These are phyloP conservation scores for Tricholaema leucomelas DNA, from an alignment of 2,113 vertebrate species.

Conservation along the genomic window DNA sequence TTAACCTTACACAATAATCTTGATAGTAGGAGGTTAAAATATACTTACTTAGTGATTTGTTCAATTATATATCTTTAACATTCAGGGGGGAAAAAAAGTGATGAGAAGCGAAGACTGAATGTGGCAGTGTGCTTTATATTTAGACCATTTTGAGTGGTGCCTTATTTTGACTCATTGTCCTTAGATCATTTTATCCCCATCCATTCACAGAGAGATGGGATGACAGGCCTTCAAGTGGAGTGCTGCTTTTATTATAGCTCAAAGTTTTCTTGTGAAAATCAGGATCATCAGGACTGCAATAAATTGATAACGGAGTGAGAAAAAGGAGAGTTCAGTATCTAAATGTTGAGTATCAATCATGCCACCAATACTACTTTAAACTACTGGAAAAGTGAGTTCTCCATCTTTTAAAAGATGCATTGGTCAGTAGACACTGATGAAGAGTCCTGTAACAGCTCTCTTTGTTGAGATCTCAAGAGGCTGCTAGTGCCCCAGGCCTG, in stretches of 20 bases:
- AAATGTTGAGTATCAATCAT: not conserved
- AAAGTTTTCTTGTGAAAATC: not conserved
- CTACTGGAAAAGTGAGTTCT: not conserved
- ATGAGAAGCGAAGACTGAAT: not conserved
- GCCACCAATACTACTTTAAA: not conserved
- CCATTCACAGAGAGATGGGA: not conserved
- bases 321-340: not conserved
- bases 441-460: not conserved
- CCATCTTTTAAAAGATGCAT: not conserved
- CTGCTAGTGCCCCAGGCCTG: not conserved
- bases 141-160: not conserved
- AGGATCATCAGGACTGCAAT: not conserved
- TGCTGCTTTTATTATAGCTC: not conserved
- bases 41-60: not conserved
- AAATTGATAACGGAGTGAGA: not conserved
- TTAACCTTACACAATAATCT: not conserved
- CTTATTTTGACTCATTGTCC: not conserved
- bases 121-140: not conserved
- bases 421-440: not conserved
- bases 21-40: not conserved
- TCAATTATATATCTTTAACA: not conserved
- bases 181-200: not conserved
- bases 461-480: not conserved
- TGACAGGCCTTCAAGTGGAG: not conserved
- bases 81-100: not conserved